phyloP scores from a whole-genome alignment of 1,140 invertebrate species.

The Sesamia nonagrioides region DNA sequence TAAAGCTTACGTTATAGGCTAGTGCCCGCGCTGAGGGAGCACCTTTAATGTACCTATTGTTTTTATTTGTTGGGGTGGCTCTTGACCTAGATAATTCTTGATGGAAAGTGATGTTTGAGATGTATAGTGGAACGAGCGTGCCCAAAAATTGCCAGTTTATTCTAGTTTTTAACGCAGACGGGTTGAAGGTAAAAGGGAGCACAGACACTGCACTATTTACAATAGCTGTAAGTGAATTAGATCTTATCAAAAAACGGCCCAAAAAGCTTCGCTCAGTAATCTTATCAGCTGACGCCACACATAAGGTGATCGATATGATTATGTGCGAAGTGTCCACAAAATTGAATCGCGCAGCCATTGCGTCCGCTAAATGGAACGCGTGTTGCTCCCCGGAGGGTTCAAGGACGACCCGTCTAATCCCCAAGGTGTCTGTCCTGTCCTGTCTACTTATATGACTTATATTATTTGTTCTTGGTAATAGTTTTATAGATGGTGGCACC shows the following conservation, averaged over 20 bases:
- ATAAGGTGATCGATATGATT: conserved; percentile 39
- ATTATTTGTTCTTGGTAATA: not conserved
- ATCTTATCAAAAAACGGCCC: conserved; percentile 19
- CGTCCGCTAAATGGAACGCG: conserved; percentile 49
- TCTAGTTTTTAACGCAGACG: too few relatives aligned
- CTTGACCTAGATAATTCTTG: too few relatives aligned
- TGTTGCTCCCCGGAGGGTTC: conserved; percentile 49
- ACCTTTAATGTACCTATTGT: too few relatives aligned
- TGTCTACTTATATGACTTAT: conserved; percentile 10
- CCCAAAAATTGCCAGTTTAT: too few relatives aligned
- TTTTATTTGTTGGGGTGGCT: too few relatives aligned
- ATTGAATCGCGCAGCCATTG: conserved; percentile 35
- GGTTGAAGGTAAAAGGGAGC: too few relatives aligned
- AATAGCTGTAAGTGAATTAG: conserved; percentile 15
- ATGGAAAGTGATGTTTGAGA: too few relatives aligned
- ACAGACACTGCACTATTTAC: too few relatives aligned
- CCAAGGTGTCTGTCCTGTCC: conserved; percentile 40
- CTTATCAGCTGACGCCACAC: conserved; percentile 38
- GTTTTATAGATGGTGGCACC: conserved; percentile 3
- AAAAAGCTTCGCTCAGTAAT: conserved; percentile 22
- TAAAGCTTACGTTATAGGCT: too few relatives aligned
- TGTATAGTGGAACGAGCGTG: too few relatives aligned
- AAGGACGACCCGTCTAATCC: conserved; percentile 52
- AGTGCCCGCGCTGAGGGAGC: too few relatives aligned
- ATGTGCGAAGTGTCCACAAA: conserved; percentile 31